A percentile compares a stretch with the other conserved stretches of the same genome.
Evolutionary conservation across 2,888 invertebrate species (phyloP).

Genomic region (Ectemnius cavifrons): DNA sequence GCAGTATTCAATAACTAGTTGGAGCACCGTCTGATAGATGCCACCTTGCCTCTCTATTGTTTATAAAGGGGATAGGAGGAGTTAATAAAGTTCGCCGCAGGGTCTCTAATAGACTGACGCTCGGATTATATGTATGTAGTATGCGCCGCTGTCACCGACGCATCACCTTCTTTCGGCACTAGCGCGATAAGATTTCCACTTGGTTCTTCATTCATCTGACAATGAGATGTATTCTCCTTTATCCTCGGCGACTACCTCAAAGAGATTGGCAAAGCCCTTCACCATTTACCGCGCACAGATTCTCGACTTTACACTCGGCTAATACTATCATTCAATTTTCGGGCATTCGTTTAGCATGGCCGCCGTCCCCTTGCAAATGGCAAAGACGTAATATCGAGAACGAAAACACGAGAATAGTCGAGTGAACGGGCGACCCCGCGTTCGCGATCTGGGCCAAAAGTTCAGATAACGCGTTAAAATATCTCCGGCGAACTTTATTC

Average conservation of each 20-base stretch:
- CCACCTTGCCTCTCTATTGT: no score
- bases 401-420: no score
- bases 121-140: constrained; percentile 62
- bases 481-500: no score
- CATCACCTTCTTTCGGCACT: not conserved
- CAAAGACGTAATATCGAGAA: no score
- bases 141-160: constrained; percentile 18
- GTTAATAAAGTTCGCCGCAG: constrained; percentile 73
- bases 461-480: not conserved
- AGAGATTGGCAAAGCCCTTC: not conserved
- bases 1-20: no score
- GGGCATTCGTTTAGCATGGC: no score
- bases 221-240: not conserved
- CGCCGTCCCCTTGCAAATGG: no score
- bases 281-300: not conserved
- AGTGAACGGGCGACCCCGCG: no score
- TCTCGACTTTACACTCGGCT: constrained; percentile 1
- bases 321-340: no score
- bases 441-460: not conserved
- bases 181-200: not conserved
- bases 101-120: constrained; percentile 71
- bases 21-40: no score
- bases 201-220: not conserved
- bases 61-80: no score
- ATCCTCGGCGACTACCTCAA: not conserved